Evolutionary conservation across 1,140 invertebrate species (phyloP).

Genomic region (Diuraphis noxia): DNA sequence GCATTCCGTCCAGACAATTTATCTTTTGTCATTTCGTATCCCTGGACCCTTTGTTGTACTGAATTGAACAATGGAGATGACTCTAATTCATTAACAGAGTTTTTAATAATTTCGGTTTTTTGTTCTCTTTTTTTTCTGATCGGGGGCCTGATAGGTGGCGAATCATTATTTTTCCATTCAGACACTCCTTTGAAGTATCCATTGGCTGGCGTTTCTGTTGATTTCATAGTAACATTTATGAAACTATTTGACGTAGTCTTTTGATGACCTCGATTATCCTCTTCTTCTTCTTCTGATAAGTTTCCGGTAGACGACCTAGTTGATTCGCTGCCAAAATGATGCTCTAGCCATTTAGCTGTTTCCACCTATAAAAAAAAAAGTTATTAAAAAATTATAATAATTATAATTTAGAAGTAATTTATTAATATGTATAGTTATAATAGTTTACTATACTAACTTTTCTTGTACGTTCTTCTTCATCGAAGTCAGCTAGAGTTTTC

Average conservation of each 20-base stretch:
- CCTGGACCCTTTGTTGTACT: slow-evolving; percentile 38
- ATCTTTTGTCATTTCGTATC: slow-evolving; percentile 57
- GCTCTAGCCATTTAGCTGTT: slow-evolving; percentile 86
- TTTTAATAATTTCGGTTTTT: slow-evolving; percentile 15
- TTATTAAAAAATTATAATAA: neutral
- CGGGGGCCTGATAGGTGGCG: neutral
- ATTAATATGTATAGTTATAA: neutral
- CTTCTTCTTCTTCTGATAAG: slow-evolving; percentile 60
- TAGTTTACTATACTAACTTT: slow-evolving; percentile 62
- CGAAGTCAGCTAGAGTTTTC: slow-evolving; percentile 80
- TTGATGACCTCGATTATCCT: slow-evolving; percentile 61
- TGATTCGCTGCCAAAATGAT: slow-evolving; percentile 85
- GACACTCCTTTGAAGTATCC: slow-evolving; percentile 70
- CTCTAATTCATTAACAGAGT: slow-evolving; percentile 40
- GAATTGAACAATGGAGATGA: slow-evolving; percentile 53
- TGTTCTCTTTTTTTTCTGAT: slow-evolving; percentile 26
- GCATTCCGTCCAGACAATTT: slow-evolving; percentile 54
- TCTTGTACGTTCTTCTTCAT: slow-evolving; percentile 83
- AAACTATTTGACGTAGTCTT: slow-evolving; percentile 67
- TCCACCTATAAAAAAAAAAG: slow-evolving; percentile 62
- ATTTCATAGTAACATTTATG: slow-evolving; percentile 79
- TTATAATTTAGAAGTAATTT: neutral
- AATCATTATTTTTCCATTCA: slow-evolving; percentile 67
- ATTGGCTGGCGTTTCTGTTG: slow-evolving; percentile 61
- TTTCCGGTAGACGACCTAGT: slow-evolving; percentile 66